phyloP scores from a whole-genome alignment of 2,113 vertebrate species.

The rat (Rattus norvegicus) region GRCr8 NC_086026.1:49683501-49684000 shows the following conservation, averaged over 20 bases:
- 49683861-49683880: background rate
- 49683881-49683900: background rate
- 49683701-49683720: background rate
- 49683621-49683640: background rate
- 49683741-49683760: background rate
- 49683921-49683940: background rate
- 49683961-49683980: background rate
- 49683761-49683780: background rate
- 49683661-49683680: background rate
- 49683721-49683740: accelerated
- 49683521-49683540: background rate
- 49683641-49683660: background rate
- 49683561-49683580: background rate
- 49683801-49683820: background rate
- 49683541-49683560: background rate
- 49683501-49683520: background rate
- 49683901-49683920: background rate
- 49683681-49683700: background rate
- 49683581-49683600: background rate
- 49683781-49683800: background rate
- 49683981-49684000: background rate
- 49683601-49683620: background rate
- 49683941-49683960: background rate
- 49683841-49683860: accelerated
- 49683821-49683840: background rate